Conservation (phyloP, 1,140 invertebrate species). For the Drosophila jambulina region DNA sequence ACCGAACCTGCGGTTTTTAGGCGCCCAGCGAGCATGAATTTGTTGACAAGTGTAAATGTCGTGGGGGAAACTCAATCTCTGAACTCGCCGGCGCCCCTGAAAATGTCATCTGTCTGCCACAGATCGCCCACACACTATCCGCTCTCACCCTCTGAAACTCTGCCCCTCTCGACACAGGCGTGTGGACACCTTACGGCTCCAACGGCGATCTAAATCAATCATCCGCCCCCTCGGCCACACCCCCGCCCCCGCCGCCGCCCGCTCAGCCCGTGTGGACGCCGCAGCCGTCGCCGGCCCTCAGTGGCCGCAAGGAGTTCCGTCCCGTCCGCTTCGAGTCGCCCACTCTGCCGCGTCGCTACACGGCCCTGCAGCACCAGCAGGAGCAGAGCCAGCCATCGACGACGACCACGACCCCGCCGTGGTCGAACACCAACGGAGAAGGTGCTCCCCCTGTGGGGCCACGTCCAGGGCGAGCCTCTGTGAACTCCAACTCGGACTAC, state of each 20-base stretch:
- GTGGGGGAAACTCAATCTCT: conserved; percentile 66
- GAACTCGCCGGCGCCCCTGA: conserved; percentile 67
- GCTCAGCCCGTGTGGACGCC: conserved; percentile 89
- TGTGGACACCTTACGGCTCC: conserved; percentile 81
- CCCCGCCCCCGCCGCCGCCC: conserved; percentile 86
- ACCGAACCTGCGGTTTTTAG: conserved; percentile 28
- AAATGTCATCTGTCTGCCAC: conserved; percentile 69
- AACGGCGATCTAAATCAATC: conserved; percentile 62
- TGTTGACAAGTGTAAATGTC: conserved; percentile 81
- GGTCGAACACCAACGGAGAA: conserved; percentile 61
- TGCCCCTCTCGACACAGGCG: conserved; percentile 67
- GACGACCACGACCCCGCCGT: conserved; percentile 63
- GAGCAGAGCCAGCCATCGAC: conserved; percentile 38
- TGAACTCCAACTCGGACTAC: conserved; percentile 78
- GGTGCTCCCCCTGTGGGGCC: conserved; percentile 16
- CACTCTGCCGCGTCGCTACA: conserved; percentile 86
- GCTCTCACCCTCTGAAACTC: conserved; percentile 10
- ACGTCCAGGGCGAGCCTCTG: conserved; percentile 34
- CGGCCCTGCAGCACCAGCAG: conserved; percentile 55
- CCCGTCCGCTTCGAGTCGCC: conserved; percentile 92
- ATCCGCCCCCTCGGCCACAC: conserved; percentile 54
- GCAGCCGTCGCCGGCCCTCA: conserved; percentile 86
- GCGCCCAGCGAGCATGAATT: conserved; percentile 58
- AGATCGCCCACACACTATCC: conserved; percentile 9
- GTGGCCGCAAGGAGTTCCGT: conserved; percentile 89